phyloP scores from a whole-genome alignment of 2,113 vertebrate genomes.

The Lamprotornis superbus region DNA sequence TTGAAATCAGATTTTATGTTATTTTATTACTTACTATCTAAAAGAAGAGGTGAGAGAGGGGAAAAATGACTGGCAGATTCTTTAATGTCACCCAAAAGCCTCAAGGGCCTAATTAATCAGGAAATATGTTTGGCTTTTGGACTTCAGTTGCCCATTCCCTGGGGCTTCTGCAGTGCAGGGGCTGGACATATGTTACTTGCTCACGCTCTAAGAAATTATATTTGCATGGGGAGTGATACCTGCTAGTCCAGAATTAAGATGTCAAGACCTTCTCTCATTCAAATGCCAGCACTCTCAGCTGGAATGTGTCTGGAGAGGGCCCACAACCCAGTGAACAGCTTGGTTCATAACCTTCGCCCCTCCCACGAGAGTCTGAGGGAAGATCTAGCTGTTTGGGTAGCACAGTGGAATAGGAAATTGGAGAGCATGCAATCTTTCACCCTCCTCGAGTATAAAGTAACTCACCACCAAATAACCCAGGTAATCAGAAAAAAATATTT shows the following conservation, averaged over 20 bases:
- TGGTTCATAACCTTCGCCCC: slow-evolving; percentile 28
- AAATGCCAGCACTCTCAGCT: slow-evolving; percentile 45
- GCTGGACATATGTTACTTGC: slow-evolving; percentile 63
- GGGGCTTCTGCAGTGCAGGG: slow-evolving; percentile 4
- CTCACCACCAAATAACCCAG: background rate
- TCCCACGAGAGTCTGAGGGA: background rate
- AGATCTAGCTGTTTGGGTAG: slow-evolving; percentile 30
- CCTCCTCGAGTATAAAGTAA: background rate
- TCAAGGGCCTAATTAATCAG: slow-evolving; percentile 63
- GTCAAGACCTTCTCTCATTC: slow-evolving; percentile 58
- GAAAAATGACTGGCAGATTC: slow-evolving; percentile 58
- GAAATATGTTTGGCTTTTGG: slow-evolving; percentile 65
- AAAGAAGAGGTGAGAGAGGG: background rate
- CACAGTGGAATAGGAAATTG: slow-evolving; percentile 8
- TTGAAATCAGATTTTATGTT: slow-evolving; percentile 20
- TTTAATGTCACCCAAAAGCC: slow-evolving; percentile 69
- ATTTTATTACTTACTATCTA: slow-evolving; percentile 7
- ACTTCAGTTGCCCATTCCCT: slow-evolving; percentile 54
- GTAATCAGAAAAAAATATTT: background rate
- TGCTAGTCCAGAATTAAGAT: slow-evolving; percentile 58
- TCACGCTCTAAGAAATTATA: slow-evolving; percentile 19
- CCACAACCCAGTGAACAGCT: slow-evolving; percentile 23
- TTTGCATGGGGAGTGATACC: slow-evolving; percentile 54
- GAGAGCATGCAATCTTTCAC: background rate
- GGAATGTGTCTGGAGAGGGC: slow-evolving; percentile 43